Base-by-base conservation (phyloP, 2,113 vertebrate species). In the Pagrus major region DNA sequence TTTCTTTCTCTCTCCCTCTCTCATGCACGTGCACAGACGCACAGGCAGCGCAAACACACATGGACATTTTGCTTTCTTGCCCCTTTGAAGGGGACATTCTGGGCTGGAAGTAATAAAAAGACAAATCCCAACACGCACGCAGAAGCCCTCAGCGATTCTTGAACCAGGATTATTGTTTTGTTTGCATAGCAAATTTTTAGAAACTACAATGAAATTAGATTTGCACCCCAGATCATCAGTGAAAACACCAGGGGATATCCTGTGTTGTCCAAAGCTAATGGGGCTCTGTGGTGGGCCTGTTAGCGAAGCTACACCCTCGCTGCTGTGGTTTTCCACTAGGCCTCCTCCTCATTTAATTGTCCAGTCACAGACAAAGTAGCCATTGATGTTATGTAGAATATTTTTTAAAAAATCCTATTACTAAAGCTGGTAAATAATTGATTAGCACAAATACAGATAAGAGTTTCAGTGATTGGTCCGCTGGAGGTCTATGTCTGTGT, bases 151-250 rank as follows among this genome's bases (percentile, higher is more conserved):
- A 61, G 81, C 54, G 64, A 54, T 60, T 87, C 87, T 75, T 78
- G 73, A 87, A 76, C 71, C 8, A 5, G 93, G 94, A 91, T 91
- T 80, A 80, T 81, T 95, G 94, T 96, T 96, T 93, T 97, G 96
- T 97, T 97, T 96, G 95, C 92, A 76, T 93, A 94, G 91, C 86
- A 93, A 94, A 97, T 97, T 96, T 94, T 95, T 93, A 93, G 96
- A 95, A 96, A 97, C 95, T 93, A 95, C 94, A 96, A 87, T 96
- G 92, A 96, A 97, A 96, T 95, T 95, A 93, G 96, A 98, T 98
- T 97, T 97, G 93, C 88, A 84, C 95, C 81, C 88, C 91, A 86
- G 90, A 94, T 94, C 87, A 86, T 93, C 86, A 85, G 91, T 91
- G 93, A 86, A 95, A 94, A 94, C 90, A 92, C 71, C 35, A 78